These are phyloP conservation scores for Hormaphis cornu DNA, from an alignment of 1,140 invertebrate species.

Conservation along the genomic window DNA sequence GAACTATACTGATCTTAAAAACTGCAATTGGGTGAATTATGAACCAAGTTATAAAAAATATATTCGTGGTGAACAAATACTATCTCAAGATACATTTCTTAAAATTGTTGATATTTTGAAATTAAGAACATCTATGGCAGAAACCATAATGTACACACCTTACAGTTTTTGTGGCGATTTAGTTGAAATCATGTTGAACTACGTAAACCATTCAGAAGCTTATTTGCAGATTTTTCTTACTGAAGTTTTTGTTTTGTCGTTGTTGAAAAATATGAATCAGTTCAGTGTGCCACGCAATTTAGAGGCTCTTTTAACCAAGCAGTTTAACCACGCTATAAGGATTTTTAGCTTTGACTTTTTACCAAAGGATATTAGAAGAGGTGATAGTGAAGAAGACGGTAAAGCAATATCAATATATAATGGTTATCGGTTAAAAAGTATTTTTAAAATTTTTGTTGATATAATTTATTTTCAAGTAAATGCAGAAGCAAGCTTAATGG, in stretches of 20 bases:
- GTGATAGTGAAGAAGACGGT: neutral
- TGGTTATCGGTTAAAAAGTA: neutral
- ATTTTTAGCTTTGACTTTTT: neutral
- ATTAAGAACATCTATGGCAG: neutral
- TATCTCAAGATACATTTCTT: neutral
- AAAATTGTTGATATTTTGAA: neutral
- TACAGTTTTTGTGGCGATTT: conserved; percentile 11
- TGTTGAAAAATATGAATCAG: neutral
- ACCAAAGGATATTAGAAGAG: neutral
- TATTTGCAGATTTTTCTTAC: neutral
- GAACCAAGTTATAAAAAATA: neutral
- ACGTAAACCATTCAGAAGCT: neutral
- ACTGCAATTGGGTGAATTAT: neutral
- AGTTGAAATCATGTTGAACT: neutral
- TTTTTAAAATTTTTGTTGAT: neutral
- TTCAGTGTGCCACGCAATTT: neutral
- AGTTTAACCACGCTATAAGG: neutral
- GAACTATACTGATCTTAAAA: neutral
- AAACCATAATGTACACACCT: neutral
- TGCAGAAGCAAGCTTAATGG: neutral
- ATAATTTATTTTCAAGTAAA: neutral
- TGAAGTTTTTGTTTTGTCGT: neutral
- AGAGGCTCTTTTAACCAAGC: neutral
- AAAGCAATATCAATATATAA: neutral
- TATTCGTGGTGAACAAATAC: neutral